phyloP scores from a whole-genome alignment of 2,113 vertebrate species.

The Percopsis transmontana region DNA sequence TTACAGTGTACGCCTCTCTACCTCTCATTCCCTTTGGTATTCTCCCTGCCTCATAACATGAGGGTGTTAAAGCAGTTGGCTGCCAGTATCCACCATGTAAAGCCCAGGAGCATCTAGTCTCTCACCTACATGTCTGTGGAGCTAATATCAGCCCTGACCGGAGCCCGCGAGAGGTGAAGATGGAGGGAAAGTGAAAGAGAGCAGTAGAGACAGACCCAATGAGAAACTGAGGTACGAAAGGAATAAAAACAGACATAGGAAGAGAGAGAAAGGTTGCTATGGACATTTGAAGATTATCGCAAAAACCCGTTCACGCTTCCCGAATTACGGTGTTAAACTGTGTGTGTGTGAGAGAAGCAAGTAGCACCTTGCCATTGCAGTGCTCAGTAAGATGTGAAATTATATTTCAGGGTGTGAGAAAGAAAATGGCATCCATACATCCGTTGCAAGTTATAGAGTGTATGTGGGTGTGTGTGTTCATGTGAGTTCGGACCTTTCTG shows the following conservation, averaged over 20 bases:
- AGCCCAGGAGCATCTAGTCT: background rate
- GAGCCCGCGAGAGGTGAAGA: too few relatives aligned
- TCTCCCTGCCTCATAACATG: background rate
- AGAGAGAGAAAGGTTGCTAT: background rate
- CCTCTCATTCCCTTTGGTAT: background rate
- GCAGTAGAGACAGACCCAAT: background rate
- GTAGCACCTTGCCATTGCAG: background rate
- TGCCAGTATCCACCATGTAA: background rate
- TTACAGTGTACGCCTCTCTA: too few relatives aligned
- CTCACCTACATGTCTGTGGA: constrained; percentile 2
- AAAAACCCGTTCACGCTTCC: background rate
- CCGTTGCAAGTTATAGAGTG: background rate
- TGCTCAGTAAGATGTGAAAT: constrained; percentile 34
- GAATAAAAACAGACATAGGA: background rate
- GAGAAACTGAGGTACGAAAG: too few relatives aligned
- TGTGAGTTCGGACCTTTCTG: background rate
- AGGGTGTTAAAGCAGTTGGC: background rate
- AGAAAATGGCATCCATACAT: background rate
- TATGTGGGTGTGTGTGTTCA: constrained; percentile 4
- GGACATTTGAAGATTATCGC: too few relatives aligned
- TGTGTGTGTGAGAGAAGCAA: background rate
- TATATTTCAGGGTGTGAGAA: constrained; percentile 17
- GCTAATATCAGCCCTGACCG: constrained; percentile 1
- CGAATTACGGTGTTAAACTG: too few relatives aligned
- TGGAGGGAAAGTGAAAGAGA: background rate